Evolutionary conservation across 2,797 vertebrate genomes (phyloP), one percentile per base, ranked within the genome.

Genomic region (Pseudopleuronectes americanus): DNA sequence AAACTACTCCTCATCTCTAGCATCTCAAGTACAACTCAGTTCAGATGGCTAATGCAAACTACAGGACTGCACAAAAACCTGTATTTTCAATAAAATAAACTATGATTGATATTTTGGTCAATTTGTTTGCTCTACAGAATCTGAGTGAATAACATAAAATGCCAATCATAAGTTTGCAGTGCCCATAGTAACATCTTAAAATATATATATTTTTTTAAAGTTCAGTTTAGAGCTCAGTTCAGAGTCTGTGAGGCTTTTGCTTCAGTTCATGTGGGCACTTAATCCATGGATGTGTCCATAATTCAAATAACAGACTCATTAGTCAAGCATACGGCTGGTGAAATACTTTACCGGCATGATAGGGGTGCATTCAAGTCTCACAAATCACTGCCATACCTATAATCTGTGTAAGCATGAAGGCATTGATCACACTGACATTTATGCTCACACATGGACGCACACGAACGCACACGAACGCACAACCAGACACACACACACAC

Each of bases 301-400:
- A 74, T 59, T 81, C 55, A n/a, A 79, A 54, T 61, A 67, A 57
- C 45, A 23, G n/a, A 56, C 28, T 33, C 51, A 68, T 54, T 71
- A 41, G 43, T 72, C 31, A 73, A 74, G 61, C 21, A 41, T 8
- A 36, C 9, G 6, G n/a, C 4, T 0, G 2, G 8, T 6, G 5
- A 16, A 61, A 59, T 17, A 45, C 8, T 57, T 72, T 26, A 66
- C 10, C 10, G 4, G 4, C n/a, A 57, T 58, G 43, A 60, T 57
- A 43, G 36, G 17, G 64, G 22, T 48, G 9, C 26, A 60, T 68
- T 59, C 22, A 62, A 53, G 23, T 51, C 16, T 22, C 0, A 3
- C 28, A 48, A 19, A 59, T 33, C 9, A 33, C 58, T 49, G 8
- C 48, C 68, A 23, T 61, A 54, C 51, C 24, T 22, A 21, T 63